Evolutionary conservation across 1,140 invertebrate genomes (phyloP), one percentile per base, ranked within the genome.

Genomic region (Drosophila arizonae): DNA sequence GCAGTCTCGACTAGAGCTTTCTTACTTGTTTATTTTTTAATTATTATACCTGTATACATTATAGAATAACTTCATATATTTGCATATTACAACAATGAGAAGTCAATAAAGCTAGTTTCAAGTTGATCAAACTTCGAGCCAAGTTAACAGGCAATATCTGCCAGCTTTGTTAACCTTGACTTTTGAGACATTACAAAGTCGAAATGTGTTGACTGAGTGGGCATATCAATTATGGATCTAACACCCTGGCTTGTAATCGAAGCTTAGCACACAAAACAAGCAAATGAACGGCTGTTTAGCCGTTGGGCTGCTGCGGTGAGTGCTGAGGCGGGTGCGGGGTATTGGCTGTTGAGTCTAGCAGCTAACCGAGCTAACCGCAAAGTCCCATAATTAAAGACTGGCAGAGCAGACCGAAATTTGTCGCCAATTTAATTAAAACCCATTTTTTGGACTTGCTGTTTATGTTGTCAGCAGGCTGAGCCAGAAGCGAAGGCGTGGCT

Each of bases 371-470:
- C 45, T 43, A 21, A 5, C 51, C 41, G 11, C 41, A 64, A 41
- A 50, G 30, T n/a, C 24, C 6, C 17, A 64, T 64, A 70, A 70
- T 70, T 63, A 48, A 69, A 63, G 58, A 15, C 26, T 17, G 48
- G 28, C 57, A 52, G 11, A 13, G 6, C 36, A 39, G 11, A 11
- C 46, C 56, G 50, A 56, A 64, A 39, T 55, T 63, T 55, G 67
- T 64, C 21, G 55, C 48, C 60, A 70, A 72, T 60, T 72, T 72
- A 60, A 72, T 72, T 67, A 72, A 67, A 67, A 39, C 43, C 55
- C 46, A 58, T 39, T 67, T 72, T 72, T 60, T 51, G 69, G n/a
- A 10, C 21, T 26, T 41, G 13, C 61, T 69, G 50, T 70, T 70
- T 63, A 30, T 70, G 28, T 36, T 51, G 48, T 50, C 48, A 21